phyloP scores from a whole-genome alignment of 2,797 vertebrate species.

The Crocodylus rhombifer region DNA sequence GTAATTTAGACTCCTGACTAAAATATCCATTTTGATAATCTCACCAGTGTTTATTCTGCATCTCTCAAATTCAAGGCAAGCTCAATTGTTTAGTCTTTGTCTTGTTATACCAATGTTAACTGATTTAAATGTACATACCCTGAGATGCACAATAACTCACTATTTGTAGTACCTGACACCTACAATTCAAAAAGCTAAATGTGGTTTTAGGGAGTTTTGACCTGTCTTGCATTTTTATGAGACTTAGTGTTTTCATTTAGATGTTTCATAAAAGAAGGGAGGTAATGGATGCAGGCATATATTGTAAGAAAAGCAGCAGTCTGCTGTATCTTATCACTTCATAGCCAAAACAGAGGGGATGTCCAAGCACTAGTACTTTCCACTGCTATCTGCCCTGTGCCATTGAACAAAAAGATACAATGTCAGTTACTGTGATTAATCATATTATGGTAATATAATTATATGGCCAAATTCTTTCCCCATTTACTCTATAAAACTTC shows the following conservation, averaged over 20 bases:
- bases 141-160: background rate
- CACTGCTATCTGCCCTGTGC: slow-evolving; percentile 10
- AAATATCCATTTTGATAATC: slow-evolving; percentile 19
- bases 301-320: background rate
- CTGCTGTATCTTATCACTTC: slow-evolving; percentile 21
- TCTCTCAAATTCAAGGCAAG: slow-evolving; percentile 66
- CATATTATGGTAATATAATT: background rate
- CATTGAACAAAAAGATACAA: background rate
- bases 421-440: background rate
- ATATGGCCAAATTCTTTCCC: background rate
- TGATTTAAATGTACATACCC: background rate
- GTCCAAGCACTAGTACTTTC: background rate
- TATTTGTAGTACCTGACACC: background rate
- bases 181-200: background rate
- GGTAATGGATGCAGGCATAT: background rate
- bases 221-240: background rate
- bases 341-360: slow-evolving; percentile 64
- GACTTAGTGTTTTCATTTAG: background rate
- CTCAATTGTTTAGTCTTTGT: slow-evolving; percentile 69
- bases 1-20: slow-evolving; percentile 39
- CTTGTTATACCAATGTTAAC: background rate
- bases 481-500: background rate
- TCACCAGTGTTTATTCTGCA: background rate
- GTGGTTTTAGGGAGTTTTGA: background rate
- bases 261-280: background rate